phyloP scores from a whole-genome alignment of 2,113 vertebrate species.

The Micronycteris hirsuta region DNA sequence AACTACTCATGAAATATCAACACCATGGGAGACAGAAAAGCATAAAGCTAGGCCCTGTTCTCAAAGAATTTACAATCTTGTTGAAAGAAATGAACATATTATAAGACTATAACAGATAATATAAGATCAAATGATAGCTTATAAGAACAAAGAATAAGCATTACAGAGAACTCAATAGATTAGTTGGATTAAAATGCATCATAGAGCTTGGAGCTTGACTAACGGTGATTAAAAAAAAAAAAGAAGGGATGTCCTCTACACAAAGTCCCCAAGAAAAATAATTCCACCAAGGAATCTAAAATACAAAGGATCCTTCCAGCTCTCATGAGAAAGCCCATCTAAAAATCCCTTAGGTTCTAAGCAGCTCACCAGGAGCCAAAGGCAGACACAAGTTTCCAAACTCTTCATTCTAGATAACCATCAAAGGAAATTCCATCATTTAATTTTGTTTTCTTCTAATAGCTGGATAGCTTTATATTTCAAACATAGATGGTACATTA shows the following conservation, averaged over 20 bases:
- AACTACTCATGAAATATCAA: neutral
- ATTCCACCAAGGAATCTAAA: neutral
- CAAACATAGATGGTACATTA: neutral
- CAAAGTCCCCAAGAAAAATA: neutral
- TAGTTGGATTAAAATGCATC: neutral
- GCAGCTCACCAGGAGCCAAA: neutral
- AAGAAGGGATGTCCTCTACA: neutral
- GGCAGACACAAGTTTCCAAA: neutral
- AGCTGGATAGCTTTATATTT: neutral
- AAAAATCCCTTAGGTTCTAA: neutral
- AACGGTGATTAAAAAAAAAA: neutral
- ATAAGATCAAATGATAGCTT: neutral
- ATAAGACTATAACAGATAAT: neutral
- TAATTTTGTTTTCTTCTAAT: slow-evolving; percentile 8
- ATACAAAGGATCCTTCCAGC: neutral
- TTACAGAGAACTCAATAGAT: slow-evolving; percentile 12
- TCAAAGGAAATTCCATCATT: neutral
- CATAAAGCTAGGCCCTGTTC: neutral
- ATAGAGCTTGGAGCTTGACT: neutral
- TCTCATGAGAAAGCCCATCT: neutral
- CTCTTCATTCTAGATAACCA: neutral
- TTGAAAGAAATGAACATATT: neutral
- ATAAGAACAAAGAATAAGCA: neutral
- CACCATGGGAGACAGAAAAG: neutral
- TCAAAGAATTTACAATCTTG: slow-evolving; percentile 7